phyloP scores from a whole-genome alignment of 2,113 vertebrate species.

The Eleginops maclovinus region DNA sequence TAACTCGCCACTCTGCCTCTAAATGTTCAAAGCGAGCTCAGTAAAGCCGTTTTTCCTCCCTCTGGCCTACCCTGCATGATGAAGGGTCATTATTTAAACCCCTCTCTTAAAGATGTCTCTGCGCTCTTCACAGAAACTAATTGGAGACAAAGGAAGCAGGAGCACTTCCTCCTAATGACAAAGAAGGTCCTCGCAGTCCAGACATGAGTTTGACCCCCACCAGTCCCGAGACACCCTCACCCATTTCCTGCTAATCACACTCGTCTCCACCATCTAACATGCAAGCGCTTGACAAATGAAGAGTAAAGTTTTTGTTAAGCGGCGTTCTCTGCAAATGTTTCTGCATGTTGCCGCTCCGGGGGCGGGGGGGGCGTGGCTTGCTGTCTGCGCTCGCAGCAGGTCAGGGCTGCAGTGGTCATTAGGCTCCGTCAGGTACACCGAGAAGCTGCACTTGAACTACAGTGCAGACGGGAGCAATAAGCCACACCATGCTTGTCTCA shows the following conservation, averaged over 20 bases:
- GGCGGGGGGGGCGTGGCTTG: slow-evolving; percentile 1
- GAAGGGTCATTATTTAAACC: slow-evolving; percentile 85
- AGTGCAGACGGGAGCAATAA: slow-evolving; percentile 59
- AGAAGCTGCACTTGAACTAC: slow-evolving; percentile 31
- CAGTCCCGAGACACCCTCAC: slow-evolving; percentile 43
- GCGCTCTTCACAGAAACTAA: slow-evolving; percentile 81
- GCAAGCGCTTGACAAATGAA: slow-evolving; percentile 15
- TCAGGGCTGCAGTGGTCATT: slow-evolving; percentile 63
- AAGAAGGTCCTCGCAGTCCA: slow-evolving; percentile 65
- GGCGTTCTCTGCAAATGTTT: slow-evolving; percentile 7
- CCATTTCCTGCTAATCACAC: slow-evolving; percentile 52
- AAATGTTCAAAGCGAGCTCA: slow-evolving; percentile 75
- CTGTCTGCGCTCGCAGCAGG: slow-evolving; percentile 61
- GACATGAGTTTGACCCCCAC: slow-evolving; percentile 67
- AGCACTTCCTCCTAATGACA: slow-evolving; percentile 81
- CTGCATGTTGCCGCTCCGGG: slow-evolving; percentile 7
- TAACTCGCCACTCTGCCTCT: slow-evolving; percentile 59
- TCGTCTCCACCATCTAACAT: slow-evolving; percentile 29
- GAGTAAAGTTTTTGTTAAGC: background rate
- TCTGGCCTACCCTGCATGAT: slow-evolving; percentile 71
- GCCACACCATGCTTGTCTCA: slow-evolving; percentile 60
- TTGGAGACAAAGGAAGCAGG: slow-evolving; percentile 83
- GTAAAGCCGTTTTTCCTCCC: slow-evolving; percentile 69
- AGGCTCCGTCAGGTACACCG: slow-evolving; percentile 48
- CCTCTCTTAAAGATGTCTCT: slow-evolving; percentile 81